These are phyloP conservation scores for Lycodopsis pacificus DNA, from an alignment of 2,797 vertebrate species.

Conservation along the genomic window DNA sequence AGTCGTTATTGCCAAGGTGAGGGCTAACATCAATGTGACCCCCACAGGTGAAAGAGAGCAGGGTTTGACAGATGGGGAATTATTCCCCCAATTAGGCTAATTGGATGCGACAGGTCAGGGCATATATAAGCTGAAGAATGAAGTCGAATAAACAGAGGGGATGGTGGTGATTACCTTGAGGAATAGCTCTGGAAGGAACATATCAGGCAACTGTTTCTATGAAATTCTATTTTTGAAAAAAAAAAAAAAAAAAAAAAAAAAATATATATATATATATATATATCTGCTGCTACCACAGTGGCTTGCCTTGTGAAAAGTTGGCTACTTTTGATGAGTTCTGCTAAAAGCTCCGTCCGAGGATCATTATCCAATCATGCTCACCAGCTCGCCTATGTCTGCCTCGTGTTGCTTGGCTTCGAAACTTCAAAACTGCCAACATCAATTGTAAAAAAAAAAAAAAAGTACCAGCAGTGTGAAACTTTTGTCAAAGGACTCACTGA, in stretches of 20 bases:
- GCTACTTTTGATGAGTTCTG: slow-evolving; percentile 57
- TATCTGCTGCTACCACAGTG: slow-evolving; percentile 16
- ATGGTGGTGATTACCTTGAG: slow-evolving; percentile 50
- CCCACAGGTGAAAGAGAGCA: slow-evolving; percentile 70
- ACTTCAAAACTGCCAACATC: slow-evolving; percentile 63
- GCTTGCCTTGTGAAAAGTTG: slow-evolving; percentile 41
- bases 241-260: background rate
- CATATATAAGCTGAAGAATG: slow-evolving; percentile 60
- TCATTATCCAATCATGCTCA: slow-evolving; percentile 71
- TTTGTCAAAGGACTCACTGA: slow-evolving; percentile 37
- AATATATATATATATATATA: background rate
- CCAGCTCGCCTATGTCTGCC: slow-evolving; percentile 43
- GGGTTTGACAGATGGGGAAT: slow-evolving; percentile 72
- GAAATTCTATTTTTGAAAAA: slow-evolving; percentile 51
- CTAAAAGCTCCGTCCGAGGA: slow-evolving; percentile 47
- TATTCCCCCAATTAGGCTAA: slow-evolving; percentile 83
- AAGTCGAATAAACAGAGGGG: slow-evolving; percentile 57
- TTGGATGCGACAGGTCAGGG: slow-evolving; percentile 77
- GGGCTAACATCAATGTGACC: slow-evolving; percentile 74
- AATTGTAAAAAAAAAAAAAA: slow-evolving; percentile 46
- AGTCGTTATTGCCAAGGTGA: slow-evolving; percentile 60
- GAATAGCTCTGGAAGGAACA: slow-evolving; percentile 36
- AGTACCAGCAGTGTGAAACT: slow-evolving; percentile 50
- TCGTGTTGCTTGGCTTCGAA: slow-evolving; percentile 6
- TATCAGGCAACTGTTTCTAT: slow-evolving; percentile 35